These are phyloP conservation scores for Lomographa bimaculata DNA, from an alignment of 2,888 invertebrate genomes.

Conservation along the genomic window DNA sequence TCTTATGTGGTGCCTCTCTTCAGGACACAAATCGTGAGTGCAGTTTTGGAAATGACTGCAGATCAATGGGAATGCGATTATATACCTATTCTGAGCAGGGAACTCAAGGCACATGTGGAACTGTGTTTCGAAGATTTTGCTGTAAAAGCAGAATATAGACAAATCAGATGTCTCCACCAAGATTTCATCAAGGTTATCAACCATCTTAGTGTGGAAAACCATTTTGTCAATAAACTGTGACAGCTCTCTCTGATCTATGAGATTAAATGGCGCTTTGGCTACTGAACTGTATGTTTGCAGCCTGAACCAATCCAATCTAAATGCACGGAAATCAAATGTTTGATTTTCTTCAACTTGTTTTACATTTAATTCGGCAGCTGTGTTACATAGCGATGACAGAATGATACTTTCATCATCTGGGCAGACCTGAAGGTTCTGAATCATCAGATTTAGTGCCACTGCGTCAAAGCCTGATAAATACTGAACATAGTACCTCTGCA, in stretches of 20 bases:
- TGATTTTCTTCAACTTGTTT: constrained; percentile 99
- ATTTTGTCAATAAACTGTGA: constrained; percentile 97
- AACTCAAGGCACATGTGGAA: constrained; percentile 99
- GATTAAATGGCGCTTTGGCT: constrained; percentile 89
- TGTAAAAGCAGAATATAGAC: constrained; percentile 98
- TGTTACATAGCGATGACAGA: constrained; percentile 95
- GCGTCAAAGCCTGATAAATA: constrained; percentile 98
- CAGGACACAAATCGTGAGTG: constrained; percentile 98
- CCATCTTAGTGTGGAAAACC: constrained; percentile 98
- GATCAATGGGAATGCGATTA: constrained; percentile 98
- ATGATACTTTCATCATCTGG: constrained; percentile 98
- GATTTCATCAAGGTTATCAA: constrained; percentile 98
- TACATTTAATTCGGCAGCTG: constrained; percentile 92
- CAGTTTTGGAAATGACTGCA: constrained; percentile 99
- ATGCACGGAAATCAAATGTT: constrained; percentile 96
- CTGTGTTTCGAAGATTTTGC: constrained; percentile 98
- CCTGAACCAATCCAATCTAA: constrained; percentile 98
- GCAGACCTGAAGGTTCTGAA: constrained; percentile 91
- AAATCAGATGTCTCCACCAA: constrained; percentile 98
- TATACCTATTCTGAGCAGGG: constrained; percentile 98
- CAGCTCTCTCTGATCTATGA: constrained; percentile 93
- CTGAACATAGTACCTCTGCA: constrained; percentile 98
- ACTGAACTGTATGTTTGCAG: constrained; percentile 97
- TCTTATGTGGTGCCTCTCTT: constrained; percentile 98
- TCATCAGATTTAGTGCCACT: constrained; percentile 93